Conservation (phyloP, 2,797 vertebrate species). For the Chelmon rostratus region DNA sequence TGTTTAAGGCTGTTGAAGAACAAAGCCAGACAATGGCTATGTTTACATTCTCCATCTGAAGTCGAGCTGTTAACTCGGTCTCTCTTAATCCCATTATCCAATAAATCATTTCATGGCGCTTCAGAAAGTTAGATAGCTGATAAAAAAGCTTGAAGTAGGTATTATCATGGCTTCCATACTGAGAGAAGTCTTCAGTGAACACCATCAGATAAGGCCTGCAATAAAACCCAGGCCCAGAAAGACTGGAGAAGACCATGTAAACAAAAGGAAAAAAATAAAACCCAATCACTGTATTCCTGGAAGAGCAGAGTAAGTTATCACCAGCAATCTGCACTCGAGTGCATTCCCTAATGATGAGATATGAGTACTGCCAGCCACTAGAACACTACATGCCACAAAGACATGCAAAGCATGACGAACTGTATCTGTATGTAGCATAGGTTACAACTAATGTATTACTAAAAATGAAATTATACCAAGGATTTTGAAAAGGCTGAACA, state of each 20-base stretch:
- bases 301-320: constrained; percentile 46
- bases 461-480: background rate
- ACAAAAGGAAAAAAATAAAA: constrained; percentile 37
- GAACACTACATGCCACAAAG: constrained; percentile 21
- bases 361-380: constrained; percentile 24
- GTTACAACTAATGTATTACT: background rate
- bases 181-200: constrained; percentile 16
- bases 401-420: constrained; percentile 5
- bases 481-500: background rate
- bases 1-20: constrained; percentile 1
- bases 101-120: constrained; percentile 14
- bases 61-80: background rate
- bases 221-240: constrained; percentile 5
- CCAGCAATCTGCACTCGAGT: constrained; percentile 46
- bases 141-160: constrained; percentile 12
- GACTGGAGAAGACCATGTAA: constrained; percentile 42
- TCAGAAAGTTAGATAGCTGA: constrained; percentile 32
- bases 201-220: constrained; percentile 6
- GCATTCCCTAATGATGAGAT: constrained; percentile 56
- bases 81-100: background rate
- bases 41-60: constrained; percentile 29
- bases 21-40: constrained; percentile 1
- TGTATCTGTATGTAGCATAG: background rate
- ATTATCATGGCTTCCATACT: constrained; percentile 8
- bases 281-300: constrained; percentile 48